phyloP scores from a whole-genome alignment of 2,797 vertebrate genomes.

The Bryconaethiops microstoma region DNA sequence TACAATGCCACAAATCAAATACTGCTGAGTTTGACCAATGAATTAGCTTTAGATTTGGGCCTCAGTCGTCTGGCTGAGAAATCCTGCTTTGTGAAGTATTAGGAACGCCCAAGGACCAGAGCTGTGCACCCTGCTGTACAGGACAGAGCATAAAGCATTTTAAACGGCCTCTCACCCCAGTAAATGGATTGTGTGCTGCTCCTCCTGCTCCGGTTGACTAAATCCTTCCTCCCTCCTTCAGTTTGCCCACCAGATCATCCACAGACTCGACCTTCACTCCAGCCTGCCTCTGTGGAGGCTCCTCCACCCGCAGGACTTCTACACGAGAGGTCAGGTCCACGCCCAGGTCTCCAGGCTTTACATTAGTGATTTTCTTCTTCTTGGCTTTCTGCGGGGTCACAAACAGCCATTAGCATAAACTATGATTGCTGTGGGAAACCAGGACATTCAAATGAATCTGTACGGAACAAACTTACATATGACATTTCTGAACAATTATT shows the following conservation, averaged over 20 bases:
- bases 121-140: no score
- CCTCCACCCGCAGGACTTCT: conserved; percentile 84
- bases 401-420: not conserved
- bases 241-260: conserved; percentile 83
- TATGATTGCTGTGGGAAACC: no score
- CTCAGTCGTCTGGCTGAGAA: no score
- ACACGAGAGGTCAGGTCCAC: conserved; percentile 83
- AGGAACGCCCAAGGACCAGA: no score
- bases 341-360: conserved; percentile 85
- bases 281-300: conserved; percentile 84
- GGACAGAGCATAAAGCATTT: no score
- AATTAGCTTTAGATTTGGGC: no score
- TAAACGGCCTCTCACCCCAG: conserved; percentile 25
- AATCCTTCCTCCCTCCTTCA: conserved; percentile 82
- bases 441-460: no score
- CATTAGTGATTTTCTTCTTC: conserved; percentile 87
- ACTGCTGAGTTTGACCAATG: no score
- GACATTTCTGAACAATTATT: no score
- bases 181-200: not conserved
- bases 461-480: no score
- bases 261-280: conserved; percentile 88
- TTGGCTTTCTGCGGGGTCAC: conserved; percentile 86
- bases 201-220: conserved; percentile 58
- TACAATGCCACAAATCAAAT: no score
- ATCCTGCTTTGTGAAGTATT: no score